phyloP scores from a whole-genome alignment of 2,888 invertebrate species.

The Torymus tubicola region DNA sequence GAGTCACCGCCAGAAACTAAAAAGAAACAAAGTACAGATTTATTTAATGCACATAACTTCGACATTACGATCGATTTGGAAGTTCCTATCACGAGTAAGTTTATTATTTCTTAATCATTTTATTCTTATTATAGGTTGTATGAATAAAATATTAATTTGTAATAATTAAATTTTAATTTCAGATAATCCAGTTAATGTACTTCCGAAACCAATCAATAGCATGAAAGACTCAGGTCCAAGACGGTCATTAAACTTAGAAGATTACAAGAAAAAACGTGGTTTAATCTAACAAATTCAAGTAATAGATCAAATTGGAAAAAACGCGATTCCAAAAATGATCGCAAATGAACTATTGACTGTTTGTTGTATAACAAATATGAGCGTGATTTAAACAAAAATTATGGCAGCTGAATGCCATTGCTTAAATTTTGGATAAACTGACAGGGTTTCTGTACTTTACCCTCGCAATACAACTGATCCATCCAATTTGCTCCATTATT shows the following conservation, averaged over 20 bases:
- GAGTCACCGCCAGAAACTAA: conserved; percentile 72
- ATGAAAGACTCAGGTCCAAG: conserved; percentile 89
- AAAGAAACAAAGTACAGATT: conserved; percentile 75
- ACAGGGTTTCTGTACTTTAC: conserved; percentile 38
- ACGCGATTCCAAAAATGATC: conserved; percentile 18
- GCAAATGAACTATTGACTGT: conserved; percentile 37
- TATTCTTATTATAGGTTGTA: too few relatives aligned
- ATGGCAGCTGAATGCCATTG: conserved; percentile 34
- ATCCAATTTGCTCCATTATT: conserved; percentile 32
- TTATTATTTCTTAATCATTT: background rate
- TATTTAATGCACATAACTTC: conserved; percentile 90
- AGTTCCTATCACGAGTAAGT: conserved; percentile 87
- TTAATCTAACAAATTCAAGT: conserved; percentile 81
- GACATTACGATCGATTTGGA: conserved; percentile 96
- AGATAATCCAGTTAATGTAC: conserved; percentile 84
- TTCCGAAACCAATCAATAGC: conserved; percentile 85
- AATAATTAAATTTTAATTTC: conserved; percentile 71
- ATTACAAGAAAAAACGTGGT: conserved; percentile 95
- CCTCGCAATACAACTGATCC: conserved; percentile 44
- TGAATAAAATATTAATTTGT: too few relatives aligned
- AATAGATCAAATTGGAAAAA: conserved; percentile 2
- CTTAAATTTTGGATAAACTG: conserved; percentile 20
- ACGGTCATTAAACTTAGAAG: conserved; percentile 91
- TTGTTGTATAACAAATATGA: conserved; percentile 46
- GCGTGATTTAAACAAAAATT: conserved; percentile 34